Base-by-base conservation (phyloP, 37 sponge, comb jelly and placozoan genomes). In the Bolinopsis microptera region DNA sequence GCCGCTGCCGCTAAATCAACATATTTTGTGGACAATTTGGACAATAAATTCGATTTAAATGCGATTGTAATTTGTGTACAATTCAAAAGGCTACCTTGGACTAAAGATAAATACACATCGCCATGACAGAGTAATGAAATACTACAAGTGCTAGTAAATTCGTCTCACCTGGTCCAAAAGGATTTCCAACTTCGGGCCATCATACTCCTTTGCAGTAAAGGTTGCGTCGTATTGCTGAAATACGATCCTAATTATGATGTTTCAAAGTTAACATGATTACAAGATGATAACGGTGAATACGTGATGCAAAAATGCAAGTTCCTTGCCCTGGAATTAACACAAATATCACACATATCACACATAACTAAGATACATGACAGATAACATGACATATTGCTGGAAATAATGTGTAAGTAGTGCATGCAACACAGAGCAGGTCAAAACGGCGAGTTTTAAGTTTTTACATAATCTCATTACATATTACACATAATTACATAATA, bases 211-310 rank as follows among this genome's bases (percentile, higher is more conserved):
- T 0, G 95, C 95, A 24, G 97, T 95, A 80, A 97, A 96, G 13
- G 96, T 96, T 0, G 97, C 96, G 94, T 98, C 99, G 83, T 94
- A 98, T 92, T 94, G 80, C 94, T 94, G 92, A 75, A 77, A 77
- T 31, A 77, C 35, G 33, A 1, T 9, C 21, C 35, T 16, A 35
- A 72, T 72, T 25, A 83, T 30, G 23, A 16, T 23, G 22, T 28
- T 13, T 18, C 68, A 67, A 13, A 67, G 18, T 67, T 22, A 67
- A 67, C 18, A 22, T 67, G 68, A 67, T 18, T 67, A 22, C 68
- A 18, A 22, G 68, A 67, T 18, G 18, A 67, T 67, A 18, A 67
- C 13, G 68, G 68, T 22, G 18, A 67, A 67, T 67, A 67, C 68
- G 18, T 22, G 13, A 18, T 18, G 13, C 68, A 67, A 67, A 18